Percentiles rank a stretch among this genome's conserved stretches.
phyloP scores from a whole-genome alignment of 2,113 vertebrate species.

The Passer domesticus region DNA sequence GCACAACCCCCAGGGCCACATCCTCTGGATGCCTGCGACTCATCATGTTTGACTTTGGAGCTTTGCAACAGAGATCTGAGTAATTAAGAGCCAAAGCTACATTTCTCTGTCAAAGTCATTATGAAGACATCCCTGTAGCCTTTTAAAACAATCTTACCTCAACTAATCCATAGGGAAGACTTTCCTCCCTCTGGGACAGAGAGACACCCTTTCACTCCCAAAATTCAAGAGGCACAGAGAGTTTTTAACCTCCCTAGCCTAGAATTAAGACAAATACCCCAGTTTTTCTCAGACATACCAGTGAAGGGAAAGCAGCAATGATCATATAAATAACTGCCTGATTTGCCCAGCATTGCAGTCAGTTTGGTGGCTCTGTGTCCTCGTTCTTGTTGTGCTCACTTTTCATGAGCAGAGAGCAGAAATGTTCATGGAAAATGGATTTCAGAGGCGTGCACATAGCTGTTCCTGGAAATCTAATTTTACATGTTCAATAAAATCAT shows the following conservation, averaged over 20 bases:
- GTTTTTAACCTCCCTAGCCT: background rate
- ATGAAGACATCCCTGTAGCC: background rate
- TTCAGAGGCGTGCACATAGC: background rate
- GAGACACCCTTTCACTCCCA: background rate
- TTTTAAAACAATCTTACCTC: slow-evolving; percentile 8
- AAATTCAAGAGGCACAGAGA: background rate
- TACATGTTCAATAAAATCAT: slow-evolving; percentile 25
- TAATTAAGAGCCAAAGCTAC: slow-evolving; percentile 16
- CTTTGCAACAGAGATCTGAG: background rate
- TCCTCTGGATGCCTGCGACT: background rate
- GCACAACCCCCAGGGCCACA: background rate
- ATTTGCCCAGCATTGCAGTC: background rate
- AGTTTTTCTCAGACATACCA: background rate
- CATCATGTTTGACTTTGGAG: background rate
- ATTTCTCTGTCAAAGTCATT: slow-evolving; percentile 30
- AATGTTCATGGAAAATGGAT: slow-evolving; percentile 44
- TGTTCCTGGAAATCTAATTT: slow-evolving; percentile 61
- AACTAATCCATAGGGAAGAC: background rate
- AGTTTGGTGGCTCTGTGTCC: background rate
- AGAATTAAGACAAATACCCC: background rate
- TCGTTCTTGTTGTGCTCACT: background rate
- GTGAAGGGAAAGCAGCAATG: background rate
- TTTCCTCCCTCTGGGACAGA: background rate
- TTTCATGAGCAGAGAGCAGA: slow-evolving; percentile 30
- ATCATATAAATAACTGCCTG: background rate